Conservation (phyloP, 2,888 invertebrate species). For the Cactoblastis cactorum region DNA sequence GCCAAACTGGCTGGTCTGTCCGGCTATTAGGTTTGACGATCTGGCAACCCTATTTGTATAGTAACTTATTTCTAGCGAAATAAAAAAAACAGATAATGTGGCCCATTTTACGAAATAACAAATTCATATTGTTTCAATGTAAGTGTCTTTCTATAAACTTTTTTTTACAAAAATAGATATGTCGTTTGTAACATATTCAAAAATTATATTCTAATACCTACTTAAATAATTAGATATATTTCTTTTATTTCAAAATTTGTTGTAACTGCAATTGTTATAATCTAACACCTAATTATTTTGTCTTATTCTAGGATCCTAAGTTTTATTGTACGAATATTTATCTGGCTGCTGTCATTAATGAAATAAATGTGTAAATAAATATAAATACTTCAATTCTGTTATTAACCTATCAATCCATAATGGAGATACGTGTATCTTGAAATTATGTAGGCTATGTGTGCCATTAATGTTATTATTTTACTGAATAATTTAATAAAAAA, state of each 20-base stretch:
- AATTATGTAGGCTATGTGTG: slow-evolving; percentile 74
- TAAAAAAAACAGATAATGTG: too few species aligned
- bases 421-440: slow-evolving; percentile 23
- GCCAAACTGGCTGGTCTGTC: too few species aligned
- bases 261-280: slow-evolving; percentile 39
- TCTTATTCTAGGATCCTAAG: neutral
- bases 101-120: too few species aligned
- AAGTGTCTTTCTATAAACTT: too few species aligned
- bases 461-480: slow-evolving; percentile 62
- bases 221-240: too few species aligned
- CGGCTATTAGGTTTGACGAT: too few species aligned
- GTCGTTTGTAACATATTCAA: too few species aligned
- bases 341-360: neutral
- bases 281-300: slow-evolving; percentile 24
- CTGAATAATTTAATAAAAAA: slow-evolving; percentile 28
- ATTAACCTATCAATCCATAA: neutral
- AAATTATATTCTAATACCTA: too few species aligned
- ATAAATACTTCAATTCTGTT: neutral
- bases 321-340: neutral
- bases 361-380: slow-evolving; percentile 10
- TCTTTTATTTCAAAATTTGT: slow-evolving; percentile 18
- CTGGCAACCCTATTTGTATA: too few species aligned
- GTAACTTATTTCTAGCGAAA: too few species aligned
- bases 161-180: too few species aligned
- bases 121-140: too few species aligned